These are phyloP conservation scores for Notarius quadriscutis DNA, from an alignment of 2,113 vertebrate genomes.

Conservation along the genomic window DNA sequence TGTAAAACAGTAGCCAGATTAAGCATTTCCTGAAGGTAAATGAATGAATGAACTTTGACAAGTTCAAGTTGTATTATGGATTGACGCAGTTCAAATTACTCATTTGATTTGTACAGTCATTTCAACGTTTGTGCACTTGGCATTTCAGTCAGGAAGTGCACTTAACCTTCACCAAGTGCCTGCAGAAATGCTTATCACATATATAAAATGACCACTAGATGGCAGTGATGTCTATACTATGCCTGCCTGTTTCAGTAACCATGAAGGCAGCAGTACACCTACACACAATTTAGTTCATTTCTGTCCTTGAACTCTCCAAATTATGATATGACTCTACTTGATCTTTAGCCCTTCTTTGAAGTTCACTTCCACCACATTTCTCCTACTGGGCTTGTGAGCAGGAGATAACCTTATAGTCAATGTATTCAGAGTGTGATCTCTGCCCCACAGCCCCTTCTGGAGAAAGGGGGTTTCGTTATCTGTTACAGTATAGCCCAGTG, in stretches of 20 bases:
- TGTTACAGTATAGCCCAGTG: conserved; percentile 49
- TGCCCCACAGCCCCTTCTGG: conserved; percentile 19
- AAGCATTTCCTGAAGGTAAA: background rate
- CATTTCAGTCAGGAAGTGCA: background rate
- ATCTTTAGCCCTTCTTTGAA: conserved; percentile 39
- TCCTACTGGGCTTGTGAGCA: conserved; percentile 37
- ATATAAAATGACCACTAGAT: conserved; percentile 55
- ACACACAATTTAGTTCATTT: background rate
- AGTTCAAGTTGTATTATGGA: background rate
- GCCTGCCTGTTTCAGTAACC: background rate
- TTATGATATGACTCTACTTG: conserved; percentile 15
- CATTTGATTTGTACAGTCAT: background rate
- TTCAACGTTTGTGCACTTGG: background rate
- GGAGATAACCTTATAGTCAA: conserved; percentile 1
- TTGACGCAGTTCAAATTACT: background rate
- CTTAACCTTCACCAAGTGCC: background rate
- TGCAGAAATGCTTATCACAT: background rate
- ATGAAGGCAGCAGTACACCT: background rate
- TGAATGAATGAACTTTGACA: background rate
- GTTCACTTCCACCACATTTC: conserved; percentile 40
- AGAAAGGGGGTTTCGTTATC: conserved; percentile 51
- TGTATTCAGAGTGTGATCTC: background rate
- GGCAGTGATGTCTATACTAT: conserved; percentile 54
- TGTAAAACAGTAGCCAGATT: background rate
- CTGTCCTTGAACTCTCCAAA: background rate